Percentiles rank a stretch among this genome's conserved stretches.
These are phyloP conservation scores for Chamaetylas fuelleborni DNA, from an alignment of 2,113 vertebrate genomes.

Conservation along the genomic window DNA sequence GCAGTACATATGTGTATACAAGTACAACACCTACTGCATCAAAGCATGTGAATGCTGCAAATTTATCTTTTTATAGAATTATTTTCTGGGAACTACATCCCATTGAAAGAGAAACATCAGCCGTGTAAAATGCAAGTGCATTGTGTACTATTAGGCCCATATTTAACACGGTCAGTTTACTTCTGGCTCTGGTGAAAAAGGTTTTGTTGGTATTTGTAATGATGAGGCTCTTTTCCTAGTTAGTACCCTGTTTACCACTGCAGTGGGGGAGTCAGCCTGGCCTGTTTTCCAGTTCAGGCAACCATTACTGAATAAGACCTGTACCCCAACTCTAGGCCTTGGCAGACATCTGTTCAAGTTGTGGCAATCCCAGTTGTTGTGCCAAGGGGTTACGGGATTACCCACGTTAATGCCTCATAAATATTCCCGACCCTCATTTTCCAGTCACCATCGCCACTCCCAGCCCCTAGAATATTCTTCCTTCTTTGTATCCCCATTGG, in stretches of 20 bases:
- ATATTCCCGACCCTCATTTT: no score
- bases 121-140: background rate
- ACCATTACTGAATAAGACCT: no score
- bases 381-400: no score
- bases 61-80: background rate
- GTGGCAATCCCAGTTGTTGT: no score
- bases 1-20: background rate
- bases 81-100: background rate
- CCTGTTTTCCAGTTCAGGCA: no score
- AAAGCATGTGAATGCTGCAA: background rate
- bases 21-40: background rate
- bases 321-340: no score
- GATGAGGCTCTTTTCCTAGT: background rate
- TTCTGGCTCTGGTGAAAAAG: background rate
- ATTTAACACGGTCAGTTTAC: background rate
- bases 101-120: background rate
- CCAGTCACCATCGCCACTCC: no score
- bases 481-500: no score
- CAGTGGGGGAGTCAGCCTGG: no score
- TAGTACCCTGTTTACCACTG: background rate
- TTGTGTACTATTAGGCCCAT: background rate
- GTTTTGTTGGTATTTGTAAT: background rate
- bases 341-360: no score
- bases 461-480: no score
- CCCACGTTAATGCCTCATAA: no score